These are phyloP conservation scores for Crotalus horridus DNA, from an alignment of 2,113 vertebrate species.

Conservation along the genomic window DNA sequence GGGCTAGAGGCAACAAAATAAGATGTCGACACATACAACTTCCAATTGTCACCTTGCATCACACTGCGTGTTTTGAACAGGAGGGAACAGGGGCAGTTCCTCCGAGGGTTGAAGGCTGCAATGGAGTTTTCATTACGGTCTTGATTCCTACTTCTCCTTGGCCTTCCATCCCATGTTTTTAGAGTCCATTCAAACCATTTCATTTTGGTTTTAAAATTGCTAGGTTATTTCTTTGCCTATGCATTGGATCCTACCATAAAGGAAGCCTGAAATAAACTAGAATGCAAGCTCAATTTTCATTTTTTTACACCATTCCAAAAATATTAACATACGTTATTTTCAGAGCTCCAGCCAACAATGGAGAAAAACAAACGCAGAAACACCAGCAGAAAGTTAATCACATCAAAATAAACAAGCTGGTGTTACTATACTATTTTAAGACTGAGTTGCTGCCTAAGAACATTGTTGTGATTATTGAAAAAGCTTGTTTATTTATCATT, in stretches of 20 bases:
- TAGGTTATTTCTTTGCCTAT: conserved; percentile 1
- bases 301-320: background rate
- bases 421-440: rapidly evolving
- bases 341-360: background rate
- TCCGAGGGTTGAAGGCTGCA: conserved; percentile 4
- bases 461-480: background rate
- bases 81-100: conserved; percentile 32
- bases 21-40: conserved; percentile 38
- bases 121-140: conserved; percentile 17
- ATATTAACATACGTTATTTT: background rate
- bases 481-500: background rate
- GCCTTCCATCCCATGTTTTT: background rate
- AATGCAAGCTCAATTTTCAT: background rate
- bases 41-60: conserved; percentile 44
- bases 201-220: conserved; percentile 25
- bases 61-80: conserved; percentile 16
- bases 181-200: conserved; percentile 11
- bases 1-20: conserved; percentile 45
- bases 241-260: background rate
- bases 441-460: conserved; percentile 3
- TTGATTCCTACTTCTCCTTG: conserved; percentile 11
- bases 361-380: background rate
- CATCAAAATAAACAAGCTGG: background rate
- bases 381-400: background rate
- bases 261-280: conserved; percentile 13